A percentile compares a stretch with the other conserved stretches of the same genome.
Conservation (phyloP, 2,888 invertebrate genomes). For the Drosophila anomalata region DNA sequence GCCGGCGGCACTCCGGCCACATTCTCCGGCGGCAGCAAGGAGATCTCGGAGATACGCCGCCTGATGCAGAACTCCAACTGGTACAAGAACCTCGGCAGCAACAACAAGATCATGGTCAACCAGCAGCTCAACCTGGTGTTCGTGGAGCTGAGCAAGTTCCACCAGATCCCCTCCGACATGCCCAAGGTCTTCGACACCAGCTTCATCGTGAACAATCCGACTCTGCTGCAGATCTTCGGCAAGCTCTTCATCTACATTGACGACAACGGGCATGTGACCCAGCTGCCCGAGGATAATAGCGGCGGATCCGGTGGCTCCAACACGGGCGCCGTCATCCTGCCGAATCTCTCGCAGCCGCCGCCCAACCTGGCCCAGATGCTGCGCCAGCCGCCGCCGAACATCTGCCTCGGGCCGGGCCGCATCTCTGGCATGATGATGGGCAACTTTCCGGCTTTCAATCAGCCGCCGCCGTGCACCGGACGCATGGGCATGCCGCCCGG, state of each 20-base stretch:
- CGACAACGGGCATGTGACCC: conserved; percentile 86
- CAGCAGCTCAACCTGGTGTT: conserved; percentile 88
- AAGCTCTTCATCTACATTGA: conserved; percentile 87
- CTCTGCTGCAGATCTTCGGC: conserved; percentile 86
- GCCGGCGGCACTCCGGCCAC: neutral
- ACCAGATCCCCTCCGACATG: conserved; percentile 86
- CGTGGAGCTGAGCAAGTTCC: conserved; percentile 86
- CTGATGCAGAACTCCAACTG: conserved; percentile 88
- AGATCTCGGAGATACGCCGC: conserved; percentile 86
- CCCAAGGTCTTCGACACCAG: conserved; percentile 86
- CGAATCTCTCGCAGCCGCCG: conserved; percentile 80
- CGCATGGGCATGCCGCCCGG: conserved; percentile 85
- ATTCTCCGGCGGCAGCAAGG: conserved; percentile 54
- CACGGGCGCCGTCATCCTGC: conserved; percentile 53
- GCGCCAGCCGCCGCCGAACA: conserved; percentile 78
- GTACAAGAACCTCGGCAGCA: conserved; percentile 89
- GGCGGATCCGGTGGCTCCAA: conserved; percentile 10
- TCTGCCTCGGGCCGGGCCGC: conserved; percentile 30
- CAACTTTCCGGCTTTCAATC: conserved; percentile 66
- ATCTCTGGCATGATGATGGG: conserved; percentile 67
- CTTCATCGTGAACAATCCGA: conserved; percentile 85
- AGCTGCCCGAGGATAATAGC: conserved; percentile 67
- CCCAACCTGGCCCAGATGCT: conserved; percentile 68
- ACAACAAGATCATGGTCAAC: conserved; percentile 89
- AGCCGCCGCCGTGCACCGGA: conserved; percentile 84